Base-by-base conservation (phyloP, 2,797 vertebrate genomes). In the Syngnathus rostellatus region DNA sequence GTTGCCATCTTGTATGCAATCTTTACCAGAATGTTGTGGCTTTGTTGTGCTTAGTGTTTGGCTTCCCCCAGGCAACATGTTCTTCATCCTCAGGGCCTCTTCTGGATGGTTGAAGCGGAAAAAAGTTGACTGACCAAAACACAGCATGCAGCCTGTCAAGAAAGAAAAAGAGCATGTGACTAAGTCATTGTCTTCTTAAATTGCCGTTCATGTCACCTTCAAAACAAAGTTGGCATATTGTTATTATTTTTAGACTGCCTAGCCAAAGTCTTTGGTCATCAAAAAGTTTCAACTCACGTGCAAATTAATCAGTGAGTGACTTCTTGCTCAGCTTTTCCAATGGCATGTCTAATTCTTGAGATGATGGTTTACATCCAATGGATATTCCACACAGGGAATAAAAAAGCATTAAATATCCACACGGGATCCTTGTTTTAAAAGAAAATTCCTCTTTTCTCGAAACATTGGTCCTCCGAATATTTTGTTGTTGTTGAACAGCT, bases 31-130 rank as follows among this genome's bases (percentile, higher is more conserved):
- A n/a, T 75, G 85, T 21, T 83, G 71, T 8, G 85, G 65, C 63
- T 83, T 80, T 0, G 78, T 80, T 66, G 73, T 68, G 71, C 81
- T 82, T 0, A 79, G 74, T 72, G 86, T 90, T 65, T 83, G 82
- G 76, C 69, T 80, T 51, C 86, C 91, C 0, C 83, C 84, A 0
- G 95, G 94, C 83, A 96, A 89, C 94, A 96, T 94, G 82, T 92
- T 96, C 87, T 97, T 98, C 93, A 99, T 99, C 89, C 93, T 91
- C 87, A 93, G 91, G 81, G 97, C 96, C 84, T 98, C 95, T 0
- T 94, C 95, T 0, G 97, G 97, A 78, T 98, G 95, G 85, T 98
- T 98, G 90, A 98, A 98, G 71, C 95, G 94, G 71, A 97, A 94
- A 84, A 95, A 98, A 65, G 92, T 92, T 1, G 94, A 93, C 85